Evolutionary conservation across 2,113 vertebrate genomes (phyloP).

Genomic region (Pollachius pollachius): DNA sequence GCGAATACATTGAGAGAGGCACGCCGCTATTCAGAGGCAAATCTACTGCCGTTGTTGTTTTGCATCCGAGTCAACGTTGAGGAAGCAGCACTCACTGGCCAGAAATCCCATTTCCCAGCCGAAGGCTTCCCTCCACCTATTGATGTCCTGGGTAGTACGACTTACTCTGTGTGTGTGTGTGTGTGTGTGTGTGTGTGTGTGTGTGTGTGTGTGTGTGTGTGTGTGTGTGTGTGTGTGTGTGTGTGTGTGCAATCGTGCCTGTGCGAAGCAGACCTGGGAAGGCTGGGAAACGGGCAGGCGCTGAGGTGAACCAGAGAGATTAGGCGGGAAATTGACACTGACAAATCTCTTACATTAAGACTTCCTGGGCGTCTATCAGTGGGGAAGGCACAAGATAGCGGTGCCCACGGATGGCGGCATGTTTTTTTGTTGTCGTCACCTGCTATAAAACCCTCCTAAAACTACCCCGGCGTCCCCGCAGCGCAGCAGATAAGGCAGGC

Average conservation of each 20-base stretch:
- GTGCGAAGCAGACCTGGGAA: too few relatives aligned
- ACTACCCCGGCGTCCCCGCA: neutral
- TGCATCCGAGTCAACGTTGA: neutral
- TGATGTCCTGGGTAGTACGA: neutral
- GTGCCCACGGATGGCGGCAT: constrained; percentile 50
- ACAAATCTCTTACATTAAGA: constrained; percentile 81
- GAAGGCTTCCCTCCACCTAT: constrained; percentile 10
- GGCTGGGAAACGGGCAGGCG: constrained; percentile 40
- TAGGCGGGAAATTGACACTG: constrained; percentile 79
- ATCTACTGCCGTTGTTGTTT: neutral
- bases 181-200: too few relatives aligned
- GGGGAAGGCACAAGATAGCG: constrained; percentile 54
- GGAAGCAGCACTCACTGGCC: neutral
- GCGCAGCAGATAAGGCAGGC: constrained; percentile 49
- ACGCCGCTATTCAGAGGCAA: neutral
- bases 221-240: too few relatives aligned
- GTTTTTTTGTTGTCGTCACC: constrained; percentile 53
- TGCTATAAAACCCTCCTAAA: constrained; percentile 25
- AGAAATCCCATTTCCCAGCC: constrained; percentile 15
- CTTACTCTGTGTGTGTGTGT: neutral
- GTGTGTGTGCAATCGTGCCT: too few relatives aligned
- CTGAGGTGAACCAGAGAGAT: constrained; percentile 75
- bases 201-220: too few relatives aligned
- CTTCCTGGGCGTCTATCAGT: constrained; percentile 67
- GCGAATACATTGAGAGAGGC: neutral